These are phyloP conservation scores for Mormyrus iriodes DNA, from an alignment of 2,113 vertebrate genomes.

Conservation along the genomic window DNA sequence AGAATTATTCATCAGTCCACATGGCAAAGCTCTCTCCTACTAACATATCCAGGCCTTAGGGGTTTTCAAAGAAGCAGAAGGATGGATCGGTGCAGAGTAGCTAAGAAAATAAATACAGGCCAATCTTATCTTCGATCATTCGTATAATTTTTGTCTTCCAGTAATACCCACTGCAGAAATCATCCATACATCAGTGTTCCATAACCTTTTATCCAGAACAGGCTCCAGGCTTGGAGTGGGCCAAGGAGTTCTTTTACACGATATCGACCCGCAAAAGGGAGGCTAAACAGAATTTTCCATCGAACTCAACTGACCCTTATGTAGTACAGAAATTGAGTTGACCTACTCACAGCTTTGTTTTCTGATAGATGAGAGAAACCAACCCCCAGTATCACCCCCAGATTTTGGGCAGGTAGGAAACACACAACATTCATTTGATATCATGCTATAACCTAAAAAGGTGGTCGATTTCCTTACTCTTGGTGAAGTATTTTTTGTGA, in stretches of 20 bases:
- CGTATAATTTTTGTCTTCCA: neutral
- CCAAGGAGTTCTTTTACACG: neutral
- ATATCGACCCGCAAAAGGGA: neutral
- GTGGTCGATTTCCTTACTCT: neutral
- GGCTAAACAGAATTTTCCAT: neutral
- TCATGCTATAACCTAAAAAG: neutral
- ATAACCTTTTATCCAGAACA: neutral
- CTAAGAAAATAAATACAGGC: neutral
- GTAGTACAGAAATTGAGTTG: neutral
- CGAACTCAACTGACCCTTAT: neutral
- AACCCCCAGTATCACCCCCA: neutral
- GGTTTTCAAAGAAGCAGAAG: neutral
- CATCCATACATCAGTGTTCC: neutral
- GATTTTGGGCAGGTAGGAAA: neutral
- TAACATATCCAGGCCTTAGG: neutral
- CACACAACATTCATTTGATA: neutral
- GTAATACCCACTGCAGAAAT: neutral
- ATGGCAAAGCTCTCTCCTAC: neutral
- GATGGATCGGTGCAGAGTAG: neutral
- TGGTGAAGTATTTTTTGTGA: neutral
- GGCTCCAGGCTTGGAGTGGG: neutral
- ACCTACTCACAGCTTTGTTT: neutral
- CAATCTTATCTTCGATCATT: neutral
- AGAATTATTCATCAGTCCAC: neutral
- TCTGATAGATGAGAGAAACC: neutral